Evolutionary conservation across 2,888 invertebrate genomes (phyloP).

Genomic region (Dolichopus griseipennis): DNA sequence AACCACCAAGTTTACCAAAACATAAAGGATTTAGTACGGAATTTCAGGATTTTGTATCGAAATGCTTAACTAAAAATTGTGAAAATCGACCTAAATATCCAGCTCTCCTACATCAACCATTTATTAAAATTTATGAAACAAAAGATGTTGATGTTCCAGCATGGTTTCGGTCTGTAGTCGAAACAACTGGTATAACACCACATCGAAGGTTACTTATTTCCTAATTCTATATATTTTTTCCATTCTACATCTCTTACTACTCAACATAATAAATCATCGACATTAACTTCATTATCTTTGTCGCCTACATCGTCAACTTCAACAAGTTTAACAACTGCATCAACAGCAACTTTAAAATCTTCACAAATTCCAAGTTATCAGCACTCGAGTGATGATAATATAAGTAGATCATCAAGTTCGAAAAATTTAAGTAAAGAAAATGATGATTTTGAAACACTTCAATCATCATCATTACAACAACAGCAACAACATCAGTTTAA

Average conservation of each 20-base stretch:
- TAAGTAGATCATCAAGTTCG: slow-evolving; percentile 17
- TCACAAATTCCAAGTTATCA: slow-evolving; percentile 42
- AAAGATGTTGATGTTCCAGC: slow-evolving; percentile 64
- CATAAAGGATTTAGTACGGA: slow-evolving; percentile 61
- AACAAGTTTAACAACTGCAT: slow-evolving; percentile 26
- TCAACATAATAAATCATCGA: slow-evolving; percentile 8
- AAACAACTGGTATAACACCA: slow-evolving; percentile 42
- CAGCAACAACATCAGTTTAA: slow-evolving; percentile 24
- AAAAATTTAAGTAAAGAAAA: slow-evolving; percentile 2
- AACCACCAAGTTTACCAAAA: slow-evolving; percentile 75
- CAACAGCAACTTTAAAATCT: slow-evolving; percentile 29
- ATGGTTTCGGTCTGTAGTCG: slow-evolving; percentile 68
- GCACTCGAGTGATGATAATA: slow-evolving; percentile 26
- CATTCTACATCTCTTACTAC: slow-evolving; percentile 16
- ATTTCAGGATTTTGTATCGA: slow-evolving; percentile 82
- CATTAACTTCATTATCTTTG: slow-evolving; percentile 16
- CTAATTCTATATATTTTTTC: slow-evolving; percentile 34
- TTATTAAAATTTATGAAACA: slow-evolving; percentile 71
- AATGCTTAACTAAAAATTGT: slow-evolving; percentile 91
- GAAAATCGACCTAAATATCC: slow-evolving; percentile 88
- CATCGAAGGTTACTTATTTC: slow-evolving; percentile 44
- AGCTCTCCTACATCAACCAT: slow-evolving; percentile 77
- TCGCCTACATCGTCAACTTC: slow-evolving; percentile 25
- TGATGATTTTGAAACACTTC: slow-evolving; percentile 18
- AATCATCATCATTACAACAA: slow-evolving; percentile 23